Base-by-base conservation (phyloP, 2,797 vertebrate genomes). In the Halcyon smyrnensis region DNA sequence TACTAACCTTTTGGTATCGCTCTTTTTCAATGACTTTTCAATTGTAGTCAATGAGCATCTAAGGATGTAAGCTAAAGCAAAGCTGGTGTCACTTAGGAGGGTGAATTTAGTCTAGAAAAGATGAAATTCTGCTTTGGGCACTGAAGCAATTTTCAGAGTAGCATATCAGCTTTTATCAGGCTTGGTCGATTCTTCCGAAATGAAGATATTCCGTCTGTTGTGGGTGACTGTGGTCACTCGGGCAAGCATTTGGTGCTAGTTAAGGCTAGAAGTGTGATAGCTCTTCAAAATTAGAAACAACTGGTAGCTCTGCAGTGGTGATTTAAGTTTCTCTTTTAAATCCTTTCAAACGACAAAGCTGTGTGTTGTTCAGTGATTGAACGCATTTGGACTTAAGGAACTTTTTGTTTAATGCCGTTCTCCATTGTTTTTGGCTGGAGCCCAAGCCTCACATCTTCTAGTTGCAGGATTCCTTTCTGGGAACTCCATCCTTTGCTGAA, bases 401-500 rank as follows among this genome's bases (percentile, higher is more conserved):
- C 95, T 97, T 98, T 96, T 98, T 90, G 93, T 98, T 97, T 97
- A 97, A 94, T 97, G 96, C 87, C 83, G 83, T 93, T 97, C 93
- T 95, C 84, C 96, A 97, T 97, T 98, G 96, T 89, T 98, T 96
- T 98, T 98, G 98, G 98, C 98, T 85, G 37, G 75, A 90, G 77
- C 87, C 97, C 98, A 98, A 98, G 96, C 95, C 97, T 98, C 95
- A 98, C 98, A 98, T 98, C 98, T 98, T 97, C 91, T 94, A 77
- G 92, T 94, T 93, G 77, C 69, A 97, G 97, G 97, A 98, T 98
- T 98, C 97, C 95, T 97, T 98, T 98, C 97, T 97, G 94, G 92
- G 95, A 97, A 96, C 97, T 97, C 93, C 96, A 86, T 95, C 71
- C 93, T 93, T 89, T 95, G 92, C 95, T 90, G 84, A 97, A 97